These are phyloP conservation scores for Coenonympha arcania DNA, from an alignment of 2,888 invertebrate genomes.

Conservation along the genomic window DNA sequence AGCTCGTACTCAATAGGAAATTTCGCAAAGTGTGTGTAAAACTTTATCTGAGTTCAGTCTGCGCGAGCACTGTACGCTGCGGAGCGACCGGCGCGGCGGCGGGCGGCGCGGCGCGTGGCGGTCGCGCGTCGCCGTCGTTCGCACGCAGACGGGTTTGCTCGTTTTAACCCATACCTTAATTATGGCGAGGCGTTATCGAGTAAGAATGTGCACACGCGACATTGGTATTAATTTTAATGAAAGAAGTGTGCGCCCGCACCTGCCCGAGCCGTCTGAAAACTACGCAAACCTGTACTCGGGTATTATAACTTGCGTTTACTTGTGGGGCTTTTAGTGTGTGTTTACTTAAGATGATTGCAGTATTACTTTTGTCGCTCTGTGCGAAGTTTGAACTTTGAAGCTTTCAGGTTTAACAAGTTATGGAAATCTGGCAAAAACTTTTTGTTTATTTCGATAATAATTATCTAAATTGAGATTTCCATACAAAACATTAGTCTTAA, in stretches of 20 bases:
- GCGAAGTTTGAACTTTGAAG: neutral
- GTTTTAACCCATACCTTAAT: constrained; percentile 66
- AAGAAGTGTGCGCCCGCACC: constrained; percentile 72
- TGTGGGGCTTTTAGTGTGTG: constrained; percentile 9
- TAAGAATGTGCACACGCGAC: constrained; percentile 75
- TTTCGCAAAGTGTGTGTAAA: too few relatives aligned
- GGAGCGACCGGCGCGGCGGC: too few relatives aligned
- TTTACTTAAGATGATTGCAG: constrained; percentile 19
- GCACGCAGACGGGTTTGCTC: constrained; percentile 42
- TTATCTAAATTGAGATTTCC: too few relatives aligned
- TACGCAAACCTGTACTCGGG: constrained; percentile 30
- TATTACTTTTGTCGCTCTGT: neutral
- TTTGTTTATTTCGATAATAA: too few relatives aligned
- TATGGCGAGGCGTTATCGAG: constrained; percentile 72
- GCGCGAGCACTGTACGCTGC: constrained; percentile 39
- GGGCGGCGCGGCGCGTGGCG: constrained; percentile 58
- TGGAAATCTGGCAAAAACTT: neutral
- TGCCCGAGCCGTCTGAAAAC: constrained; percentile 65
- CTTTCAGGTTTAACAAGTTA: neutral
- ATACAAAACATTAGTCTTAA: too few relatives aligned
- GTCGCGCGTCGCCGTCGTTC: constrained; percentile 33
- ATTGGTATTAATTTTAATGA: constrained; percentile 75
- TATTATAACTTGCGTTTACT: constrained; percentile 21
- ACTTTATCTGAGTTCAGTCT: too few relatives aligned
- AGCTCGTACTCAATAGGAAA: too few relatives aligned